A percentile compares a stretch with the other conserved stretches of the same genome.
phyloP scores from a whole-genome alignment of 1,140 invertebrate species.

The Saccostrea cuccullata region DNA sequence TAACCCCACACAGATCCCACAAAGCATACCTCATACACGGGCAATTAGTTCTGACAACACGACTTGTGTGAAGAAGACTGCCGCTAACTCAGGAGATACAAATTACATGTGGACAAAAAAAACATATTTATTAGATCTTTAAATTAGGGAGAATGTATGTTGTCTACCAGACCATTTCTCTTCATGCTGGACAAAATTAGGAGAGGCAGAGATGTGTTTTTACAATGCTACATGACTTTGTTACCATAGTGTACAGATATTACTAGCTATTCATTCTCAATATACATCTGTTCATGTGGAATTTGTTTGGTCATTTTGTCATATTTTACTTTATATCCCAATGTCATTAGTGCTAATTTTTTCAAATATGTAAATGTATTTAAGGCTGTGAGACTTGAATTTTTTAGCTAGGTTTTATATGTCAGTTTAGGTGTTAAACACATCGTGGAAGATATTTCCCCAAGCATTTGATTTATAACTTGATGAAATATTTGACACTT shows the following conservation, averaged over 20 bases:
- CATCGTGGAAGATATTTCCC: too few relatives aligned
- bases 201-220: background rate
- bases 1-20: background rate
- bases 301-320: background rate
- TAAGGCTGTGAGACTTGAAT: background rate
- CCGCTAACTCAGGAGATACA: slow-evolving; percentile 23
- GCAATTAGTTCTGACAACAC: slow-evolving; percentile 10
- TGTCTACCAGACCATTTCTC: background rate
- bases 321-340: background rate
- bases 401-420: background rate
- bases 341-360: background rate
- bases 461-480: too few relatives aligned
- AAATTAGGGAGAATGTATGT: background rate
- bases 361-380: background rate
- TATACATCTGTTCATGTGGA: background rate
- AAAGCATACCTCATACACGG: slow-evolving; percentile 7
- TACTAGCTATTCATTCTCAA: background rate
- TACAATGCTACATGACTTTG: background rate
- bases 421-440: too few relatives aligned
- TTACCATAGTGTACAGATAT: background rate
- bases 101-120: background rate
- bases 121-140: background rate
- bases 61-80: slow-evolving; percentile 24
- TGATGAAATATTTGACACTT: too few relatives aligned
- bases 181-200: slow-evolving; percentile 14